Conservation (phyloP, 2,888 invertebrate genomes). For the Punctoribates punctum region DNA sequence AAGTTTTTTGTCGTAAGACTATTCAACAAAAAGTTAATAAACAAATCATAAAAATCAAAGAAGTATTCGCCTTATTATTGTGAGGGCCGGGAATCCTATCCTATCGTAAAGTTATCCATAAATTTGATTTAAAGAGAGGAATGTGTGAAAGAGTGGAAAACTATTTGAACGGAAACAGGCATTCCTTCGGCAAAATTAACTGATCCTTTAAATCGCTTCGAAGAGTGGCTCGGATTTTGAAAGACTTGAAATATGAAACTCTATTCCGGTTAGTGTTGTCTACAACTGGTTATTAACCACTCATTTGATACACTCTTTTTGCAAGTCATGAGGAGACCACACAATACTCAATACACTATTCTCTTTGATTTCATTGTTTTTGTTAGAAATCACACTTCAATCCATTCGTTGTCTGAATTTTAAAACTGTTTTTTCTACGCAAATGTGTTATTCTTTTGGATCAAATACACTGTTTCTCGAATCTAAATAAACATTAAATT, state of each 20-base stretch:
- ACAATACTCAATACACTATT: not conserved
- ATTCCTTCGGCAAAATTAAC: not conserved
- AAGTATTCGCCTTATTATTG: too few species aligned
- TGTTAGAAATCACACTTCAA: not conserved
- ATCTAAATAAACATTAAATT: conserved; percentile 27
- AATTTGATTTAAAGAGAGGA: not conserved
- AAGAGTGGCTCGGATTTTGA: not conserved
- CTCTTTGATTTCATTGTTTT: not conserved
- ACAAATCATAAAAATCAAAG: too few species aligned
- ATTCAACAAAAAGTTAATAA: too few species aligned
- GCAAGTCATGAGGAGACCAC: not conserved
- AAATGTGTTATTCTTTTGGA: conserved; percentile 30
- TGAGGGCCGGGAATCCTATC: too few species aligned
- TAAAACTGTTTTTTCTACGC: not conserved
- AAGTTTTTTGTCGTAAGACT: too few species aligned
- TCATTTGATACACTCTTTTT: not conserved
- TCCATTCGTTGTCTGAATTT: conserved; percentile 12
- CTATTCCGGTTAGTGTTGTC: conserved; percentile 17
- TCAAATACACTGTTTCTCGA: conserved; percentile 4
- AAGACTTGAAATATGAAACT: not conserved
- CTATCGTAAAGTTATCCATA: not conserved
- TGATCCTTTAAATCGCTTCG: not conserved
- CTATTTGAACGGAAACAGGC: not conserved
- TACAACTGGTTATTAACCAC: not conserved
- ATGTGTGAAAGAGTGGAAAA: not conserved